phyloP scores from a whole-genome alignment of 1,140 invertebrate species.

The Eriosoma lanigerum region DNA sequence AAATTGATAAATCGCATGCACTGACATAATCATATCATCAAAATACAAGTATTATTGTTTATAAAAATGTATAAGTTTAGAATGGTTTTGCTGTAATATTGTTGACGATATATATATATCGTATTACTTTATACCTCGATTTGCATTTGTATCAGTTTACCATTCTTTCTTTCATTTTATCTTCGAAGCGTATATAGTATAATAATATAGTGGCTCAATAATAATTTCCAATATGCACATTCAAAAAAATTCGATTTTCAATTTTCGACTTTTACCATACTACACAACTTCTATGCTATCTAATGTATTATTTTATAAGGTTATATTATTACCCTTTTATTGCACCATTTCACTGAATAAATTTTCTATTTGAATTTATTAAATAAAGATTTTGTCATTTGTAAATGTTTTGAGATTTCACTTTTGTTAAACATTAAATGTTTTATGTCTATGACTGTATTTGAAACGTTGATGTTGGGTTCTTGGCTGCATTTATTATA shows the following conservation, averaged over 20 bases:
- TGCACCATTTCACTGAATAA: too few species aligned
- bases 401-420: too few species aligned
- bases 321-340: too few species aligned
- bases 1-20: not conserved
- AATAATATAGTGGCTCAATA: not conserved
- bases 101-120: not conserved
- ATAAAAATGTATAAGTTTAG: not conserved
- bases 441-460: too few species aligned
- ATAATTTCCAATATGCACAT: not conserved
- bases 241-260: constrained; percentile 3
- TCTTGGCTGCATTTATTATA: too few species aligned
- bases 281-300: too few species aligned
- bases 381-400: too few species aligned
- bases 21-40: not conserved
- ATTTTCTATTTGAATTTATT: too few species aligned
- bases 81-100: not conserved
- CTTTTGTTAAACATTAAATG: too few species aligned
- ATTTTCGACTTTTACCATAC: not conserved
- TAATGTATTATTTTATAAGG: too few species aligned
- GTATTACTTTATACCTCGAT: not conserved
- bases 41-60: not conserved
- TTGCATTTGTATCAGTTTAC: not conserved
- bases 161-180: not conserved
- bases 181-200: not conserved
- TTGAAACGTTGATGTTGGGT: too few species aligned